Evolutionary conservation across 2,113 vertebrate genomes (phyloP), one percentile per base, ranked within the genome.

Genomic region (Sylvietta virens): DNA sequence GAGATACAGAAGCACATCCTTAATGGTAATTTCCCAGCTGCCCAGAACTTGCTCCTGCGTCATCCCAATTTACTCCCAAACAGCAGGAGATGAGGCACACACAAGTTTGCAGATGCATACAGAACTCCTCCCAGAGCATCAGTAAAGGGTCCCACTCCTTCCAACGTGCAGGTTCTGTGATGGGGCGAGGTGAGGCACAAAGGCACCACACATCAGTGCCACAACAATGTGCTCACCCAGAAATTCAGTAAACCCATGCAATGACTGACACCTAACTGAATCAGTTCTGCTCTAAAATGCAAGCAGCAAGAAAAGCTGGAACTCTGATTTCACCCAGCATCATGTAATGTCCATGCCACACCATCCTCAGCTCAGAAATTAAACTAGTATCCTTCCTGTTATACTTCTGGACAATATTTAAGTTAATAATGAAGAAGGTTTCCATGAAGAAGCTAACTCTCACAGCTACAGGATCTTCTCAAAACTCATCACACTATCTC

Each of bases 271-370:
- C 13, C 24, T n/a, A 31, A 71, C 24, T 37, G 26, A 88, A 76
- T 53, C 2, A 57, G 8, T 27, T 23, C 40, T 81, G 47, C 7
- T 71, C 54, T 62, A 48, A 94, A 86, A 88, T 0, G 3, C 33
- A 89, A 62, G 45, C 33, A 67, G 57, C 61, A 92, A 67, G 14
- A 31, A 37, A 56, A 91, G 11, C 24, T 17, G 28, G 24, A 78
- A 27, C 21, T 81, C 42, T 35, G 12, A 56, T 33, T 79, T 81
- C 57, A 81, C 28, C 13, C 17, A 37, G n/a, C 19, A 39, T 40
- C 48, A 39, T 4, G 8, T 5, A 71, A n/a, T 5, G 8, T 33
- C 61, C 27, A 13, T 4, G n/a, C 1, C 1, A 7, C 3, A 3
- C 10, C 10, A 61, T 5, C 4, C 23, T 47, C 53, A 47, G 33